These are phyloP conservation scores for Nannospalax galili DNA, from an alignment of 2,113 vertebrate species.

Conservation along the genomic window DNA sequence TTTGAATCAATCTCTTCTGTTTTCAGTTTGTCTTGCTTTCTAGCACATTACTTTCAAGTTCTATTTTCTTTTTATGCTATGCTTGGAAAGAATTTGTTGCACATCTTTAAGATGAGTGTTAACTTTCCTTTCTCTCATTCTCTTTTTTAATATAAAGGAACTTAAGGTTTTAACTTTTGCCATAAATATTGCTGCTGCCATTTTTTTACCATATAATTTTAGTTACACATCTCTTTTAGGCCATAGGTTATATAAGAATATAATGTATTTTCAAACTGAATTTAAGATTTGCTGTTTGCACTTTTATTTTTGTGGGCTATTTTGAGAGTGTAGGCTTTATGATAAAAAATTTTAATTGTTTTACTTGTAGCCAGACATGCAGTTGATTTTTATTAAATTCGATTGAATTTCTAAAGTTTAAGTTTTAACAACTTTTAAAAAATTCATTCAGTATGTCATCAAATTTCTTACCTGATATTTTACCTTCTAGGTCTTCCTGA, in stretches of 20 bases:
- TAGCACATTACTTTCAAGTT: conserved; percentile 57
- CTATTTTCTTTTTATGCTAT: conserved; percentile 21
- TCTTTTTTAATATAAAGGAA: background rate
- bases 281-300: background rate
- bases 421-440: background rate
- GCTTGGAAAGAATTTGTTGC: background rate
- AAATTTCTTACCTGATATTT: conserved; percentile 27
- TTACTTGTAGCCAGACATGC: background rate
- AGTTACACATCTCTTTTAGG: conserved; percentile 17
- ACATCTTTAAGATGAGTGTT: conserved; percentile 18
- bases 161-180: too few species aligned
- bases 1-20: conserved; percentile 18
- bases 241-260: background rate
- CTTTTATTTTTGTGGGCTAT: background rate
- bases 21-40: conserved; percentile 58
- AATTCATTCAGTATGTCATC: background rate
- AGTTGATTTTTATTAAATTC: conserved; percentile 25
- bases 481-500: background rate
- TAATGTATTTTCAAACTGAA: background rate
- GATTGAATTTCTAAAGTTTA: background rate
- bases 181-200: conserved; percentile 14
- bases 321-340: background rate
- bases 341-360: background rate
- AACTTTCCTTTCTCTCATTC: conserved; percentile 43
- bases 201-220: conserved; percentile 28